Conservation (phyloP, 1,140 invertebrate genomes). For the Eupristina koningsbergeri region DNA sequence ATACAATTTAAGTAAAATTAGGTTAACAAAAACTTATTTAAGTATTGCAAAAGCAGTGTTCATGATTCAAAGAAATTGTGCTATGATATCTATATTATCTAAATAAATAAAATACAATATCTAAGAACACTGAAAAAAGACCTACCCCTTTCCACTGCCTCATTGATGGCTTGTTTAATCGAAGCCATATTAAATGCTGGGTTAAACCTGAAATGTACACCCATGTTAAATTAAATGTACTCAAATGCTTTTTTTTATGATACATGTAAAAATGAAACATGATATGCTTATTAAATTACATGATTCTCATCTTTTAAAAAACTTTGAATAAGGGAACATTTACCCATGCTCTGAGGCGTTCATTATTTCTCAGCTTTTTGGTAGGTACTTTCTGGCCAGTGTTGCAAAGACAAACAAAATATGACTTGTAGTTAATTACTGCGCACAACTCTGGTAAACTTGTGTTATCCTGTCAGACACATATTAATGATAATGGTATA, state of each 20-base stretch:
- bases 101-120: constrained; percentile 29
- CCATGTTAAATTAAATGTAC: constrained; percentile 58
- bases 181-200: constrained; percentile 92
- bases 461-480: constrained; percentile 62
- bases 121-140: constrained; percentile 49
- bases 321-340: constrained; percentile 47
- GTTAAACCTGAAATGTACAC: constrained; percentile 83
- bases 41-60: constrained; percentile 32
- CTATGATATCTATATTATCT: constrained; percentile 9
- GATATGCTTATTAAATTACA: constrained; percentile 41
- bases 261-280: constrained; percentile 58
- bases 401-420: constrained; percentile 59
- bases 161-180: constrained; percentile 94
- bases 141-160: constrained; percentile 90
- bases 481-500: constrained; percentile 27
- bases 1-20: too few relatives aligned
- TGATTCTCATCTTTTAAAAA: constrained; percentile 10
- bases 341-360: constrained; percentile 87
- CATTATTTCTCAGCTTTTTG: constrained; percentile 74
- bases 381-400: constrained; percentile 47
- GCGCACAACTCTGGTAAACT: constrained; percentile 54
- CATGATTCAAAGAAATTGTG: constrained; percentile 35
- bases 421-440: constrained; percentile 55
- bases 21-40: neutral
- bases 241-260: constrained; percentile 43